phyloP scores from a whole-genome alignment of 2,113 vertebrate species.

The Cranoglanis bouderius region DNA sequence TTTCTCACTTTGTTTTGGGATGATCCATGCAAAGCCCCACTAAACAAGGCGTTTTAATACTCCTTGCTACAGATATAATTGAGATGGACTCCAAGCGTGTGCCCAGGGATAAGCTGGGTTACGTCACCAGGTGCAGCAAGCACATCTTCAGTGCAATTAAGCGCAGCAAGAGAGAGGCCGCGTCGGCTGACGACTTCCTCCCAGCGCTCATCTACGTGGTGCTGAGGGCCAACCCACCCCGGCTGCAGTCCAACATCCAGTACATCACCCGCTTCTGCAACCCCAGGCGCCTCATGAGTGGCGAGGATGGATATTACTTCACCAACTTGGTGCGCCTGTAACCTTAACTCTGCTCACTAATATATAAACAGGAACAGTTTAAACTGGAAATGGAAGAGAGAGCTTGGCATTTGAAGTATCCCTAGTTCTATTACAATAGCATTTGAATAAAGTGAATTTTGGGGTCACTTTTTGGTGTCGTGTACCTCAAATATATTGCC shows the following conservation, averaged over 20 bases:
- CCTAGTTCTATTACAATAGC: background rate
- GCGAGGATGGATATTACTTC: conserved; percentile 98
- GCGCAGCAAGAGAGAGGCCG: conserved; percentile 87
- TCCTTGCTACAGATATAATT: conserved; percentile 81
- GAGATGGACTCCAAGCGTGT: conserved; percentile 95
- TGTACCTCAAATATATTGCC: background rate
- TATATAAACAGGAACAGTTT: background rate
- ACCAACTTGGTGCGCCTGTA: conserved; percentile 86
- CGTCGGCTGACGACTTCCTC: conserved; percentile 95
- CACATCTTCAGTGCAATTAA: conserved; percentile 94
- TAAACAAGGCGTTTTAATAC: background rate
- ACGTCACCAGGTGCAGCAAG: conserved; percentile 93
- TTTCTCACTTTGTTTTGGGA: background rate
- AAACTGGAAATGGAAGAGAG: background rate
- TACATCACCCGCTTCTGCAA: conserved; percentile 96
- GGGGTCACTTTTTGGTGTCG: background rate
- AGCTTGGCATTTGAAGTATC: background rate
- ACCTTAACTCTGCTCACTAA: background rate
- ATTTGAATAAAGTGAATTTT: background rate
- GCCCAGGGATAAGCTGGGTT: conserved; percentile 88
- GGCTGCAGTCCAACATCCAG: conserved; percentile 98
- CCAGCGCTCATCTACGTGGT: conserved; percentile 95
- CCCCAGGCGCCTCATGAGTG: conserved; percentile 91
- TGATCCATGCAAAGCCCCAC: background rate
- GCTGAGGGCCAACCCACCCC: conserved; percentile 91